These are phyloP conservation scores for Antheraea mylitta DNA, from an alignment of 1,140 invertebrate genomes.

Conservation along the genomic window DNA sequence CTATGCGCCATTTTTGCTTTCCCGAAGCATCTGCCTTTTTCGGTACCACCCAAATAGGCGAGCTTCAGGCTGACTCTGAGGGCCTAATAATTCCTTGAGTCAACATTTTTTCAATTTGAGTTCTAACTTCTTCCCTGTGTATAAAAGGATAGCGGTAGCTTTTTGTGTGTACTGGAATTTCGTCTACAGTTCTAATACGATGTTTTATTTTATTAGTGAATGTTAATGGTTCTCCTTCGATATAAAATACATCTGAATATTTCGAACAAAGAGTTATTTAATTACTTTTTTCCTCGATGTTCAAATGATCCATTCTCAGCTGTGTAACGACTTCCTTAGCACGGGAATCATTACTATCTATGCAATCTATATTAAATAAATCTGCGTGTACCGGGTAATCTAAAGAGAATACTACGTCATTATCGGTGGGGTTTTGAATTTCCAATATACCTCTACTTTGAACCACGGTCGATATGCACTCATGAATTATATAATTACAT, in stretches of 20 bases:
- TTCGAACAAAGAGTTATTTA: slow-evolving; percentile 11
- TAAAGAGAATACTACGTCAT: slow-evolving; percentile 21
- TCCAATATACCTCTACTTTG: slow-evolving; percentile 14
- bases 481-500: slow-evolving; percentile 23
- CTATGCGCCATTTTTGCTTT: too few relatives aligned
- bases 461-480: slow-evolving; percentile 20
- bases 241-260: slow-evolving; percentile 17
- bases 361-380: slow-evolving; percentile 13
- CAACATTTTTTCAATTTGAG: too few relatives aligned
- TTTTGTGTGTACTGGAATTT: background rate
- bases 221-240: too few relatives aligned
- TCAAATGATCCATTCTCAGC: too few relatives aligned
- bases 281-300: too few relatives aligned
- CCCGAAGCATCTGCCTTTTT: too few relatives aligned
- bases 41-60: too few relatives aligned
- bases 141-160: too few relatives aligned
- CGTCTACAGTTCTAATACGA: slow-evolving; percentile 6
- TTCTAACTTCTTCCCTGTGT: too few relatives aligned
- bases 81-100: too few relatives aligned
- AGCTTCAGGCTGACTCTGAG: too few relatives aligned
- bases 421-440: slow-evolving; percentile 16
- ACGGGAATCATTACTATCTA: background rate
- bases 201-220: slow-evolving; percentile 9
- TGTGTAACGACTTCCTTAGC: too few relatives aligned
- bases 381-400: background rate